These are phyloP conservation scores for Dromaius novaehollandiae DNA, from an alignment of 2,113 vertebrate species.

Conservation along the genomic window DNA sequence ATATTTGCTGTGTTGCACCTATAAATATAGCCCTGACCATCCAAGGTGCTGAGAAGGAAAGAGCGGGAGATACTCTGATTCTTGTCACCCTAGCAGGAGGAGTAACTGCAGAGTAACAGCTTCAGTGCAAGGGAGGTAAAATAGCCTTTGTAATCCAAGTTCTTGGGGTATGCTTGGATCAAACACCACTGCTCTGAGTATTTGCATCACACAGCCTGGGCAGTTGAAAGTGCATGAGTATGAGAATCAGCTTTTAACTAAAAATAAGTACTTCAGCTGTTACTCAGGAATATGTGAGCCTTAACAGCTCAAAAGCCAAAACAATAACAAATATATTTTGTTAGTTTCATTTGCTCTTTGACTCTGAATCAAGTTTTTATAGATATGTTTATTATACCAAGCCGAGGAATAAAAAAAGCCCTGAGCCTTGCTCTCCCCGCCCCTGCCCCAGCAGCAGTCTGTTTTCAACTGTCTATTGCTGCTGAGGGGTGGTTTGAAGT, in stretches of 20 bases:
- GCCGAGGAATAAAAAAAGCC: neutral
- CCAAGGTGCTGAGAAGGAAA: neutral
- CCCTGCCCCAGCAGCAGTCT: neutral
- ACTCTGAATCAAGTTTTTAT: neutral
- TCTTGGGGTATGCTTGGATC: neutral
- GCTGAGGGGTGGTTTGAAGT: neutral
- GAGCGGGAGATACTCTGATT: neutral
- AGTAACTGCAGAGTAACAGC: neutral
- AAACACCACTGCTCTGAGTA: neutral
- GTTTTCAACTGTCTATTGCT: neutral
- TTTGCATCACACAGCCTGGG: neutral
- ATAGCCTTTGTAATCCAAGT: neutral
- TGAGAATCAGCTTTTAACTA: neutral
- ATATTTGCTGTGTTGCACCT: neutral
- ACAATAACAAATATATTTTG: neutral
- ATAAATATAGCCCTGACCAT: neutral
- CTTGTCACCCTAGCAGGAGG: neutral
- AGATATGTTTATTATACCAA: neutral
- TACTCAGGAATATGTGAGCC: neutral
- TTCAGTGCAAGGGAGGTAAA: neutral
- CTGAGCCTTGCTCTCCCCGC: neutral
- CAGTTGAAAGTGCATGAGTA: neutral
- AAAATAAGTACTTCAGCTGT: neutral
- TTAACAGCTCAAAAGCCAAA: neutral
- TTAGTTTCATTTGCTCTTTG: neutral